Base-by-base conservation (phyloP, 1,140 invertebrate genomes). In the Mizuhopecten yessoensis region DNA sequence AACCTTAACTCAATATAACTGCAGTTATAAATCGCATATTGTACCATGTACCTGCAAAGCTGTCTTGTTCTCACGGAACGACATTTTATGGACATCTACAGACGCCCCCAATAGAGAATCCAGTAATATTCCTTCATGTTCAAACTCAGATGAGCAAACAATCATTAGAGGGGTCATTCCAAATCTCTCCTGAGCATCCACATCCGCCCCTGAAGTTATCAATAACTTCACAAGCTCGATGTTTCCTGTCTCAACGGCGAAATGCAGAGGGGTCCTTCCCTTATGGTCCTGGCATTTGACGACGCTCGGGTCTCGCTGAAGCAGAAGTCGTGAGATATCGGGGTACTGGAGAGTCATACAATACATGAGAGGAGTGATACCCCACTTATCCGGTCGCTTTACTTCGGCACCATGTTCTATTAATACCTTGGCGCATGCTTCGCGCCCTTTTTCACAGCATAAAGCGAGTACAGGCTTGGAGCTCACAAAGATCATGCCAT, bases 351-450 rank as follows among this genome's bases (percentile, higher is more conserved):
- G 88, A 20, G 88, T 87, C 7, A 93, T 88, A 33, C 91, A 91
- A 57, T 93, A 93, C 91, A 93, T 92, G 11, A 94, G 86, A 5
- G 94, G 94, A 5, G 94, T 93, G 49, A 93, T 91, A n/a, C 94
- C 89, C 94, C 94, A 94, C 87, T 93, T 91, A 87, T 94, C 94
- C 20, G 91, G 34, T 5, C 90, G 87, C n/a, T 90, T 90, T 17
- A 94, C 88, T 7, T 87, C 57, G 11, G 94, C 93, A 17, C 93
- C 93, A 33, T 88, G 39, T 10, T 92, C 86, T 17, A 93, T 89
- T 0, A 94, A 33, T 23, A 92, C 42, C 34, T 89, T 88, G 29
- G 88, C 92, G 36, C 90, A 92, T 15, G 89, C 89, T 15, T 88
- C 20, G 17, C 89, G 42, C 3, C 91, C 93, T 33, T 94, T 94